Base-by-base conservation (phyloP, 2,888 invertebrate species). In the Nomada goodeniana region DNA sequence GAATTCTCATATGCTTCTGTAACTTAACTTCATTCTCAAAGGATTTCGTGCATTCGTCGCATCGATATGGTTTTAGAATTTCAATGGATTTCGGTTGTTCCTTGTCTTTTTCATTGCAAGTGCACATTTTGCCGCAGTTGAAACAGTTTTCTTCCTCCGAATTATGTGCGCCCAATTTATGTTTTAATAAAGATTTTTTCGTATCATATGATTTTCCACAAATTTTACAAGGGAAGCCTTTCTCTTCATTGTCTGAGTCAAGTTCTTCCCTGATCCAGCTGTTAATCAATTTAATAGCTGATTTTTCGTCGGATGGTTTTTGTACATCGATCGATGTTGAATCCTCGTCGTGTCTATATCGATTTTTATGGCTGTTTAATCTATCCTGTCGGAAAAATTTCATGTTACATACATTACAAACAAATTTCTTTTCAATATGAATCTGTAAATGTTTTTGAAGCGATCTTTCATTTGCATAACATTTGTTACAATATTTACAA, bases 141-240 rank as follows among this genome's bases (percentile, higher is more conserved):
- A 44, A 20, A 20, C 86, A 86, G 18, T 67, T 67, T 13, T 83
- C 82, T 2, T 81, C 70, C 10, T 73, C 65, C 7, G 69, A 71
- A 1, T 84, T 84, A 44, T 92, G 92, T 4, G 63, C n/a, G 15
- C 88, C 91, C 4, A 76, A 29, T 47, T 82, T 86, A 72, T 92
- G 92, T 55, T 92, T 92, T 10, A 74, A 53, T 44, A 93, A 77
- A 0, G 92, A 92, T 64, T 91, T 92, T 53, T 90, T 90, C 4
- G 90, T 91, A 4, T 88, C 90, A 47, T 92, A 92, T 1, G 91
- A 92, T 79, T 92, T 92, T 3, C 89, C 87, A 63, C 92, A 93
- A 5, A 79, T 82, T 18, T 89, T 83, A 64, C 92, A 92, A 0
- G 89, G 83, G 42, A 92, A 92, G 2, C 89, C 89, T 67, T 91